Evolutionary conservation across 2,888 invertebrate species (phyloP).

Genomic region (Luperina nickerlii): DNA sequence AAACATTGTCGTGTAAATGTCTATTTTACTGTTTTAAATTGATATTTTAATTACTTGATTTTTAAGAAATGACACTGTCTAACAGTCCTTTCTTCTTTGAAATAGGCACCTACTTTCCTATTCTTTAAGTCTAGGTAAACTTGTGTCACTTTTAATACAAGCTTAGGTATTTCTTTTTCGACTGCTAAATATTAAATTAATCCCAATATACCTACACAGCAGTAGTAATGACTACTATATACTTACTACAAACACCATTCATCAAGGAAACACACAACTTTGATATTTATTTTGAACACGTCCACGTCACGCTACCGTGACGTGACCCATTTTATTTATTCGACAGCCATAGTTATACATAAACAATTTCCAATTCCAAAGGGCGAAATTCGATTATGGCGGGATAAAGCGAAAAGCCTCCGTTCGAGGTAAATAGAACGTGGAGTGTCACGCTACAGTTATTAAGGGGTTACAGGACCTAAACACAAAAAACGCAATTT

Average conservation of each 20-base stretch:
- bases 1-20: slow-evolving; percentile 45
- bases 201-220: not conserved
- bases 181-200: not conserved
- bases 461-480: slow-evolving; percentile 11
- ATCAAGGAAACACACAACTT: slow-evolving; percentile 46
- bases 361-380: slow-evolving; percentile 75
- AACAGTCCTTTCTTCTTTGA: too few species aligned
- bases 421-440: slow-evolving; percentile 53
- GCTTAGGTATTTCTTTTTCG: not conserved
- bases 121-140: too few species aligned
- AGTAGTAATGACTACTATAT: not conserved
- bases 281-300: slow-evolving; percentile 61
- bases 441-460: slow-evolving; percentile 42
- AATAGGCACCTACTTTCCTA: not conserved
- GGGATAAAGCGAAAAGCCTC: slow-evolving; percentile 68
- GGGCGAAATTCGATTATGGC: slow-evolving; percentile 74
- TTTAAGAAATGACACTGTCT: not conserved
- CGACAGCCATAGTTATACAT: slow-evolving; percentile 61
- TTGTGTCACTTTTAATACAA: not conserved
- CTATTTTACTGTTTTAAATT: slow-evolving; percentile 25
- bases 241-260: slow-evolving; percentile 37
- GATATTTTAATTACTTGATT: slow-evolving; percentile 16
- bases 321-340: slow-evolving; percentile 67
- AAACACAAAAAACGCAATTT: too few species aligned
- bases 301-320: slow-evolving; percentile 50